phyloP scores from a whole-genome alignment of 2,797 vertebrate genomes.

The Eulemur albifrons region DNA sequence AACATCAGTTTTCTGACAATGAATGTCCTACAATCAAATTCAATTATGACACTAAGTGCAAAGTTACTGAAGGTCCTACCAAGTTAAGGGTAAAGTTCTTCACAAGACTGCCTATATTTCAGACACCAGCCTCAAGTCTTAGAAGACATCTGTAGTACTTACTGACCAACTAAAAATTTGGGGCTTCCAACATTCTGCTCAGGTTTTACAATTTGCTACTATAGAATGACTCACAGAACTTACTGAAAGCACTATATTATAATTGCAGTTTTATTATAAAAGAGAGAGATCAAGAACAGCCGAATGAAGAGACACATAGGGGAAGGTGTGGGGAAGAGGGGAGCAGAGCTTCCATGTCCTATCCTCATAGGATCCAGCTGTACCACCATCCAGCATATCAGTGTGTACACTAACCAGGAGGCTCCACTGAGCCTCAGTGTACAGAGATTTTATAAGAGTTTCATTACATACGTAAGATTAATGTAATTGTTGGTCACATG shows the following conservation, averaged over 20 bases:
- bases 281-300: background rate
- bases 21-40: background rate
- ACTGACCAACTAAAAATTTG: background rate
- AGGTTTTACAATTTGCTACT: background rate
- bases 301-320: background rate
- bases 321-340: fast-evolving
- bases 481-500: background rate
- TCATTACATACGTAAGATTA: background rate
- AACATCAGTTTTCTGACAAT: background rate
- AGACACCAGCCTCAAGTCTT: background rate
- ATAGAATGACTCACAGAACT: background rate
- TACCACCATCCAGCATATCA: no score
- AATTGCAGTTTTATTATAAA: background rate
- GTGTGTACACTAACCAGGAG: background rate
- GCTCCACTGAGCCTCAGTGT: background rate
- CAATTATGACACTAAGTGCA: background rate
- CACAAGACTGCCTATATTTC: background rate
- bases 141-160: background rate
- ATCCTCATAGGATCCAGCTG: background rate
- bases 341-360: background rate
- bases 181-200: background rate
- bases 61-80: background rate
- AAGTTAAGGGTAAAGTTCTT: background rate
- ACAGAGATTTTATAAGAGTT: background rate
- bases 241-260: background rate